Evolutionary conservation across 2,888 invertebrate species (phyloP), one percentile per base, ranked within the genome.

Genomic region (Hyposoter didymator): DNA sequence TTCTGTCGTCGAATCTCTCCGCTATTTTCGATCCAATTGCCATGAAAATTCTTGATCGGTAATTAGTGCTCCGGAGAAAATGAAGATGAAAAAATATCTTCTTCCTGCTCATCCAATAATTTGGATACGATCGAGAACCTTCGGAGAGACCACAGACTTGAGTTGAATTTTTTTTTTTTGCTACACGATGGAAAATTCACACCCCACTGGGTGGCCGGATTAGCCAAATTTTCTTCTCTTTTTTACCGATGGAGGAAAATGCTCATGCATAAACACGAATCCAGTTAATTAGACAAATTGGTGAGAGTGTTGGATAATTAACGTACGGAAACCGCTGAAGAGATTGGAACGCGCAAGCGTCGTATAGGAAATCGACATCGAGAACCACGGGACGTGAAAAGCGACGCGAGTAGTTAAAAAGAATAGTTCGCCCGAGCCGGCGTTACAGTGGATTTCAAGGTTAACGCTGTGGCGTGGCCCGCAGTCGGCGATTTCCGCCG

Each of bases 401-500:
- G 14, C 35, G 59, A 75, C 49, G 43, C 64, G 66, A 35, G 59
- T 45, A 32, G 79, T 80, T 66, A 12, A 19, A 70, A n/a, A 70
- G 70, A 64, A 52, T 47, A 67, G 85, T 75, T 49, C 62, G 67
- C 69, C 19, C 47, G 67, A 55, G 5, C 32, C 72, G 75, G 52
- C 66, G 81, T 70, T 78, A 82, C 64, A 55, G 72, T 70, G 84
- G 82, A 80, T 87, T 82, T 85, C 90, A 90, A 90, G 90, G 90
- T 79, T 62, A 72, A 62, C 79, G 72, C 64, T 79, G 76, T 47
- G 74, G 74, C 43, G 22, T 74, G 78, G 89, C 86, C 39, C 12
- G 0, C 8, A 35, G 89, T 92, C 92, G 92, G 92, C 88, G 87
- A 89, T 92, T 91, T 92, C 91, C 93, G 92, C 87, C 89, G 88